Evolutionary conservation across 2,113 vertebrate species (phyloP).

Genomic region (Saguinus midas): DNA sequence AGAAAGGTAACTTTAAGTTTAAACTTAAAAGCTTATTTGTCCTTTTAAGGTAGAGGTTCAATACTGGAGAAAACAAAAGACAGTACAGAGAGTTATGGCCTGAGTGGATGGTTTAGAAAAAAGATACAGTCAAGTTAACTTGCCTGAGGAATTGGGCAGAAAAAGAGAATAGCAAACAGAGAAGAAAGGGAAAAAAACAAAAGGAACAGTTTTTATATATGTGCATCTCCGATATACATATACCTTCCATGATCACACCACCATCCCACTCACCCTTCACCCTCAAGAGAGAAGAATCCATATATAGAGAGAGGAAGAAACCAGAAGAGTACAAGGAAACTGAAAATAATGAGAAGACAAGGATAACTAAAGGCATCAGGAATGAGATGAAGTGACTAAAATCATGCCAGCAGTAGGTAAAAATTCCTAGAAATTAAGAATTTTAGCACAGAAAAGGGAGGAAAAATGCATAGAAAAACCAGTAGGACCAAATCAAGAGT

Average conservation of each 20-base stretch:
- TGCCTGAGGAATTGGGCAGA: background rate
- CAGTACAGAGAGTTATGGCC: background rate
- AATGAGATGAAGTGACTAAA: background rate
- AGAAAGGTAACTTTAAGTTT: constrained; percentile 30
- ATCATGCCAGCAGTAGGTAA: background rate
- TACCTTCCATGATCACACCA: background rate
- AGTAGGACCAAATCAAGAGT: background rate
- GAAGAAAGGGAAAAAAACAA: background rate
- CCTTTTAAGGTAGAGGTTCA: background rate
- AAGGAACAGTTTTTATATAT: background rate
- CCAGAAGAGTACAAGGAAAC: background rate
- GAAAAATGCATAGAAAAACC: background rate
- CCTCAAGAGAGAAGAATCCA: background rate
- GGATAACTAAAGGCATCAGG: background rate
- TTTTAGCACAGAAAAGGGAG: background rate
- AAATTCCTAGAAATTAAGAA: constrained; percentile 14
- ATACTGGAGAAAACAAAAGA: background rate
- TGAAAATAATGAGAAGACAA: background rate
- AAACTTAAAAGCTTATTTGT: constrained; percentile 41
- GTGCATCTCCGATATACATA: background rate
- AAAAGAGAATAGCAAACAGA: background rate
- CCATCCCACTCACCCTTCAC: background rate
- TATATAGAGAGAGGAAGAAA: background rate
- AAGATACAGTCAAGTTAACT: background rate
- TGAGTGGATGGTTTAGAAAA: background rate